Percentiles rank a stretch among this genome's conserved stretches.
These are phyloP conservation scores for Momotus momota DNA, from an alignment of 2,797 vertebrate species.

Conservation along the genomic window DNA sequence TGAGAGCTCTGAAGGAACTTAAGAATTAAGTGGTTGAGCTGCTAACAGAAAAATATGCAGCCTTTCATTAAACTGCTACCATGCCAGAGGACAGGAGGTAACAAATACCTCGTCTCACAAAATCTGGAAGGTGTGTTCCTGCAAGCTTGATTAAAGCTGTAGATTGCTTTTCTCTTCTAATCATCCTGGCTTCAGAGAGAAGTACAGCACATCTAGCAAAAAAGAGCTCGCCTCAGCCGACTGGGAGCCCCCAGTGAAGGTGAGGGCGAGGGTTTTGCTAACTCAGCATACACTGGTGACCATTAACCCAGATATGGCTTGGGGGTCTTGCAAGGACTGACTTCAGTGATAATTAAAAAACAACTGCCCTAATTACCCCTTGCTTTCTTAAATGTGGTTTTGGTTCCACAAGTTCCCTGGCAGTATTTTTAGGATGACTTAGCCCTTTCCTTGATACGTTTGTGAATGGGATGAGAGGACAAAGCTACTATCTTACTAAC, in stretches of 20 bases:
- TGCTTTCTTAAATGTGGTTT: neutral
- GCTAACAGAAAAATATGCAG: conserved; percentile 70
- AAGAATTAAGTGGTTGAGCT: conserved; percentile 76
- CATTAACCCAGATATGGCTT: conserved; percentile 5
- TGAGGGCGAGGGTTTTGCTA: neutral
- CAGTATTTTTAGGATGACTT: neutral
- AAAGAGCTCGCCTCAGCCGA: neutral
- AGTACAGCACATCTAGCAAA: neutral
- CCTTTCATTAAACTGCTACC: conserved; percentile 52
- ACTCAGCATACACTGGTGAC: conserved; percentile 3
- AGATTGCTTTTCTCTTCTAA: conserved; percentile 35
- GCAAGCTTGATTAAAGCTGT: conserved; percentile 39
- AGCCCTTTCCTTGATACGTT: neutral
- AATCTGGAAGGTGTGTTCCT: conserved; percentile 48
- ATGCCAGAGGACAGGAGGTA: conserved; percentile 56
- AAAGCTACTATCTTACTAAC: neutral
- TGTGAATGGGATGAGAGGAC: neutral
- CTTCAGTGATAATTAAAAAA: conserved; percentile 20
- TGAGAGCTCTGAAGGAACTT: conserved; percentile 77
- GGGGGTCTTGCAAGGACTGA: neutral
- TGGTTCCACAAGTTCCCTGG: neutral
- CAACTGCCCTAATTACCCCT: conserved; percentile 35
- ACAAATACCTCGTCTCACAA: conserved; percentile 45
- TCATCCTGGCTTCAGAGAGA: conserved; percentile 2
- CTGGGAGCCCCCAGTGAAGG: neutral